Evolutionary conservation across 2,888 invertebrate genomes (phyloP).

Genomic region (Acrobasis consociella): DNA sequence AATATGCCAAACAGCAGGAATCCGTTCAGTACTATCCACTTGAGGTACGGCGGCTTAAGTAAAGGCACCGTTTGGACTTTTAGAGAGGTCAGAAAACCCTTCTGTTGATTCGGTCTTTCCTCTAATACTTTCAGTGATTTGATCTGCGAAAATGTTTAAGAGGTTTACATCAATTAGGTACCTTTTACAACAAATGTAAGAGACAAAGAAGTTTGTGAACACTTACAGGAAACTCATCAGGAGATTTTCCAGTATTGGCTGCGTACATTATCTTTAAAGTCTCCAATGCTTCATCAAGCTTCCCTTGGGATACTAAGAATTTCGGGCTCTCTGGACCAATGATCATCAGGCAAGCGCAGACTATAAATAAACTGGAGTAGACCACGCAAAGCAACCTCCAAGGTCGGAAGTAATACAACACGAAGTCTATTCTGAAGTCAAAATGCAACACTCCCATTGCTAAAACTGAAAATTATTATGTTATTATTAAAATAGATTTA

Average conservation of each 20-base stretch:
- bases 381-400: constrained; percentile 88
- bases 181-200: too few relatives aligned
- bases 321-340: constrained; percentile 90
- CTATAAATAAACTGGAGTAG: constrained; percentile 83
- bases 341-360: constrained; percentile 79
- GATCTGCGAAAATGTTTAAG: constrained; percentile 48
- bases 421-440: constrained; percentile 65
- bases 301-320: constrained; percentile 86
- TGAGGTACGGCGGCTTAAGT: constrained; percentile 76
- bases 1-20: constrained; percentile 84
- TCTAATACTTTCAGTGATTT: constrained; percentile 50
- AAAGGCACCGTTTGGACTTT: constrained; percentile 80
- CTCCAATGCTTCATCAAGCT: constrained; percentile 82
- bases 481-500: neutral
- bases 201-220: constrained; percentile 25
- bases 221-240: constrained; percentile 76
- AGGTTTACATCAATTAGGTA: too few relatives aligned
- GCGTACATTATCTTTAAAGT: constrained; percentile 84
- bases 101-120: constrained; percentile 37
- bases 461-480: constrained; percentile 68
- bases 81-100: constrained; percentile 60
- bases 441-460: constrained; percentile 87
- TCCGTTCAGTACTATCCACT: constrained; percentile 79
- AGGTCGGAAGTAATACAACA: constrained; percentile 83
- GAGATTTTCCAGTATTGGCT: constrained; percentile 59